Base-by-base conservation (phyloP, 37 sponge, comb jelly and placozoan species). In the Halichondria panicea region DNA sequence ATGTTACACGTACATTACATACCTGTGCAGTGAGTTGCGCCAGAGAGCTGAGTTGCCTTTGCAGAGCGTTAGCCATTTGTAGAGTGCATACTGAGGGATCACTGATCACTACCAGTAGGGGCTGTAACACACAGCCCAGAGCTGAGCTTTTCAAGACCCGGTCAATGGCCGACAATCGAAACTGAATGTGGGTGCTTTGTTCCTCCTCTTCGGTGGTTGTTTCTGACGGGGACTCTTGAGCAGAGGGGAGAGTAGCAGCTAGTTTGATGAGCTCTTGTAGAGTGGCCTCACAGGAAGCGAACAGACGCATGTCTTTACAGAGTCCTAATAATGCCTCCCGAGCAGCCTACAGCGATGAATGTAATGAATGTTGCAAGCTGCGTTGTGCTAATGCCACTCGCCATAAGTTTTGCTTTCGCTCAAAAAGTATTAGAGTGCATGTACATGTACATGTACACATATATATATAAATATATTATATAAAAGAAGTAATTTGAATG, bases 1-100 rank as follows among this genome's bases (percentile, higher is more conserved):
- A n/a, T n/a, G n/a, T n/a, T 27, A 7, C 39, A 19, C 66, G 4
- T 24, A 42, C 42, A 22, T 2, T 4, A 13, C 66, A 46, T 19
- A 85, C 86, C 86, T 85, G 68, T 12, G 86, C 86, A 27, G 53
- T 43, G 30, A 72, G 72, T 41, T 78, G 70, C 12, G 63, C 74
- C 55, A 85, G 79, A 21, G 32, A 8, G 22, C 55, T 63, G 53
- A 85, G 64, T 30, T 43, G 38, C 31, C 52, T 45, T 50, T 78
- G 80, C 37, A 85, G 65, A 4, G 60, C 66, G 74, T 70, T 72
- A 35, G 86, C 74, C 67, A 85, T 63, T 0, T 41, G 55, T 24
- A 85, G 73, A 0, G 80, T 73, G 43, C 73, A 71, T 19, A 63
- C 34, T 21, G 4, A 0, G 0, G 55, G 72, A 57, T 85, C 74